Base-by-base conservation (phyloP, 2,113 vertebrate genomes). In the Dermatemys mawii region DNA sequence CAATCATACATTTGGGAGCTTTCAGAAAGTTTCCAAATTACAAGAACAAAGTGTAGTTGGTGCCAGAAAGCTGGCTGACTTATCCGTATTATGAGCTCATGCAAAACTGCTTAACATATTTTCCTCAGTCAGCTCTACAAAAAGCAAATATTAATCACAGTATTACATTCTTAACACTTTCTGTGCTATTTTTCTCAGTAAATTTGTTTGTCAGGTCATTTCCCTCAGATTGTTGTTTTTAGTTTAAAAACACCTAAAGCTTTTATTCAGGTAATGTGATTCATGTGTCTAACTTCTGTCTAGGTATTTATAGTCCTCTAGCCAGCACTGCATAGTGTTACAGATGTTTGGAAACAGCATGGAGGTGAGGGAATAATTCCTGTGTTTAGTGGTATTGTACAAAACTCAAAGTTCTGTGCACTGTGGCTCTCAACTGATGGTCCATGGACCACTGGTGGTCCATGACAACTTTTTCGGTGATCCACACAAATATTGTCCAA, bases 11-110 rank as follows among this genome's bases (percentile, higher is more conserved):
- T 3, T 76, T 38, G 90, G 78, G 41, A 78, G 14, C 29, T 19
- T 80, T 86, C 49, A 95, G 49, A 81, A 90, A 78, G 83, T 93
- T 94, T 83, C 54, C 50, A 87, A 85, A 85, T 88, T 78, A 81
- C 88, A 84, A 89, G 92, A 80, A 63, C 88, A 63, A 38, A 44
- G 12, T 92, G 44, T 88, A 67, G 44, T 79, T 91, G 73, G 92
- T 96, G 67, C 78, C 92, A 88, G 80, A 63, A 92, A 90, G 79
- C 84, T 87, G 90, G 83, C 0, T 91, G 70, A 83, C 1, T 0
- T 50, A 78, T 60, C 53, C 1, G 1, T 84, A 51, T 49, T 92
- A 54, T 86, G 75, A 88, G 48, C 87, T 60, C 50, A 87, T 0
- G 1, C 57, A 96, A 83, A 90, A 89, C 46, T 90, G 60, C 92